Evolutionary conservation across 2,113 vertebrate species (phyloP).

Genomic region (Scomber colias): DNA sequence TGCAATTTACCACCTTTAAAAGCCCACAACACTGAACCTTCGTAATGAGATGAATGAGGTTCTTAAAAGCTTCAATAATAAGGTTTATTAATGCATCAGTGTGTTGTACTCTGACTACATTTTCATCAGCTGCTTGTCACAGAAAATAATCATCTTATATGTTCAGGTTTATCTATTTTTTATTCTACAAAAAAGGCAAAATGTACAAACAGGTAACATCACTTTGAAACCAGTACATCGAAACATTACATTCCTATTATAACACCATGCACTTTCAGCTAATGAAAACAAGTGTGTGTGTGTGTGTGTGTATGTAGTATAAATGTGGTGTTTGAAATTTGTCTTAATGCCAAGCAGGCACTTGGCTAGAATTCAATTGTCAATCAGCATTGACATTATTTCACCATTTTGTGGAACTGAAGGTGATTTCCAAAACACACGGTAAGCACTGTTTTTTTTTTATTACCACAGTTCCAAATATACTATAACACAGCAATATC

Average conservation of each 20-base stretch:
- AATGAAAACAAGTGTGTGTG: conserved; percentile 65
- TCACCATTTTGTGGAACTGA: conserved; percentile 46
- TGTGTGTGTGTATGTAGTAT: conserved; percentile 32
- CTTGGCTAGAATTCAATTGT: conserved; percentile 63
- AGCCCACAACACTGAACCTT: conserved; percentile 15
- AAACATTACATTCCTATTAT: conserved; percentile 82
- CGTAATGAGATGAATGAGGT: conserved; percentile 36
- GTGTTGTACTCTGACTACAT: conserved; percentile 45
- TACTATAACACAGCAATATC: conserved; percentile 45
- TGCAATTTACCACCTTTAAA: conserved; percentile 39
- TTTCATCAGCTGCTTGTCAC: conserved; percentile 52
- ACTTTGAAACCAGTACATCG: conserved; percentile 82
- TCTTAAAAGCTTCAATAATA: conserved; percentile 48
- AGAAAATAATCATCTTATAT: conserved; percentile 51
- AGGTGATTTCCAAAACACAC: conserved; percentile 55
- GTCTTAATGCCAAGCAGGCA: conserved; percentile 67
- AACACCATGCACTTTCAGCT: conserved; percentile 78
- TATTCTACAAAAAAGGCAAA: conserved; percentile 83
- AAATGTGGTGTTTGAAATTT: conserved; percentile 66
- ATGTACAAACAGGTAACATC: conserved; percentile 87
- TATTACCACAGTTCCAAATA: conserved; percentile 55
- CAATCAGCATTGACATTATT: conserved; percentile 65
- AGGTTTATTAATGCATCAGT: conserved; percentile 59
- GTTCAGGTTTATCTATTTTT: conserved; percentile 68
- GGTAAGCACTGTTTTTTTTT: conserved; percentile 46